Conservation (phyloP, 2,797 vertebrate genomes). For the Phalanger gymnotis region DNA sequence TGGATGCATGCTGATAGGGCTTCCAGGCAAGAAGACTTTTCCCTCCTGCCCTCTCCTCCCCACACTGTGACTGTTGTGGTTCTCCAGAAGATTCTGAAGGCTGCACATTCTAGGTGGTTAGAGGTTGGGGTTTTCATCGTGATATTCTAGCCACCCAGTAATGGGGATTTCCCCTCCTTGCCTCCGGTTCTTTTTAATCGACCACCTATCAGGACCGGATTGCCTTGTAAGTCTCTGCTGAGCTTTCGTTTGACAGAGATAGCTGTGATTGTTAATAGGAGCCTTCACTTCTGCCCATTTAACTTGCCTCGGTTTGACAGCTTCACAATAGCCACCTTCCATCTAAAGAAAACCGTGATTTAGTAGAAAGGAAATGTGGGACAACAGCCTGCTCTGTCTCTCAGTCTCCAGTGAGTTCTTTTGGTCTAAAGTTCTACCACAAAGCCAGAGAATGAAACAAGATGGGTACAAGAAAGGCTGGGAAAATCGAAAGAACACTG, state of each 20-base stretch:
- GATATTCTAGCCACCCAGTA: slow-evolving; percentile 70
- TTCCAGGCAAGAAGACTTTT: slow-evolving; percentile 70
- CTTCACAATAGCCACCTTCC: slow-evolving; percentile 86
- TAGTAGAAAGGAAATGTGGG: slow-evolving; percentile 85
- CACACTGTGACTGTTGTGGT: background rate
- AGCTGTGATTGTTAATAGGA: slow-evolving; percentile 85
- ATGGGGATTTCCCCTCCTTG: slow-evolving; percentile 76
- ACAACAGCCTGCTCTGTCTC: slow-evolving; percentile 81
- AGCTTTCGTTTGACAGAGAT: slow-evolving; percentile 85
- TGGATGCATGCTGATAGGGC: slow-evolving; percentile 68
- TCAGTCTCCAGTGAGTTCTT: slow-evolving; percentile 81
- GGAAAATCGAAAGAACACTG: slow-evolving; percentile 64
- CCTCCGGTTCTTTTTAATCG: slow-evolving; percentile 84
- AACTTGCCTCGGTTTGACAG: slow-evolving; percentile 86
- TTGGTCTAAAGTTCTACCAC: slow-evolving; percentile 74
- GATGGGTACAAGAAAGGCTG: slow-evolving; percentile 52
- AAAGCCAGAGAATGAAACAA: slow-evolving; percentile 76
- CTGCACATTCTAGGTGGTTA: slow-evolving; percentile 57
- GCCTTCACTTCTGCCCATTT: slow-evolving; percentile 84
- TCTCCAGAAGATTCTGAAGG: slow-evolving; percentile 75
- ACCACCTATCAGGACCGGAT: slow-evolving; percentile 84
- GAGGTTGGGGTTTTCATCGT: slow-evolving; percentile 66
- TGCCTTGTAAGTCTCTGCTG: slow-evolving; percentile 84
- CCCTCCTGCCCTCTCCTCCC: slow-evolving; percentile 51
- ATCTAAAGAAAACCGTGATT: slow-evolving; percentile 85